These are phyloP conservation scores for Myotis planiceps DNA, from an alignment of 2,797 vertebrate species.

Conservation along the genomic window DNA sequence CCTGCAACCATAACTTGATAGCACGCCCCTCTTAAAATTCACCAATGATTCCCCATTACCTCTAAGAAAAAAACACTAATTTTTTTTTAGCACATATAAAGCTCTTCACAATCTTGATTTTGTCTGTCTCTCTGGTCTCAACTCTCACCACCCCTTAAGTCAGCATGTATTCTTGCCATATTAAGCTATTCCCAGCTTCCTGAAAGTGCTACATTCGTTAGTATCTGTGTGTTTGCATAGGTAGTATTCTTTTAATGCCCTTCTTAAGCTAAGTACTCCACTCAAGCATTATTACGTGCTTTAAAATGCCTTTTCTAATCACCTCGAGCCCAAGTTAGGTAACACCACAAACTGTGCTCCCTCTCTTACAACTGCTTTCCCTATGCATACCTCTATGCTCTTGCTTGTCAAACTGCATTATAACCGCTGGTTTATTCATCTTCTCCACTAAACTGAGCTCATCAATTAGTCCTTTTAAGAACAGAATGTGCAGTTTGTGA, in stretches of 20 bases:
- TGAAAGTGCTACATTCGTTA: neutral
- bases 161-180: neutral
- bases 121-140: neutral
- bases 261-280: constrained; percentile 33
- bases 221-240: neutral
- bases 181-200: neutral
- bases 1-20: neutral
- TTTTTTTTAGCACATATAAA: neutral
- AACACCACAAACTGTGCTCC: neutral
- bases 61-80: constrained; percentile 29
- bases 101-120: neutral
- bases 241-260: neutral
- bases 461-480: constrained; percentile 30
- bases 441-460: neutral
- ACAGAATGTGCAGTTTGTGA: neutral
- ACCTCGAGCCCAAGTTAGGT: neutral
- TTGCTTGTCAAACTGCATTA: neutral
- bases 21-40: neutral
- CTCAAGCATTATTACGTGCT: constrained; percentile 22
- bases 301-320: constrained; percentile 57
- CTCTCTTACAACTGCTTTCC: neutral
- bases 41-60: neutral
- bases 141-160: neutral
- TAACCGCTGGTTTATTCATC: constrained; percentile 3
- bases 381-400: neutral